These are phyloP conservation scores for Trachelus troglodyta DNA, from an alignment of 2,888 invertebrate genomes.

Conservation along the genomic window DNA sequence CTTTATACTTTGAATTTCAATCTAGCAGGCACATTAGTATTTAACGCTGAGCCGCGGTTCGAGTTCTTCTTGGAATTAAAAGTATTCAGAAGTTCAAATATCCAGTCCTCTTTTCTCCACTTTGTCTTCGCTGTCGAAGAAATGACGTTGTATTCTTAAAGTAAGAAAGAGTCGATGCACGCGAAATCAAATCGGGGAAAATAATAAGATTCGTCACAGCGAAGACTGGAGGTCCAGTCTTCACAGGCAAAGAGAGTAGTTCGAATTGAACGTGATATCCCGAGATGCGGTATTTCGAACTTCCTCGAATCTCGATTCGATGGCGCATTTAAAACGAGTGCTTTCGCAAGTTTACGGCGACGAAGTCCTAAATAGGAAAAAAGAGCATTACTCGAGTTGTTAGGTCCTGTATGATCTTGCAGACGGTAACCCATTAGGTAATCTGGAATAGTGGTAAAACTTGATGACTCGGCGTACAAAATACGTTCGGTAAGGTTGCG, in stretches of 20 bases:
- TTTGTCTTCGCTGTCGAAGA: no score
- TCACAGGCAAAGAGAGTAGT: not conserved
- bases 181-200: no score
- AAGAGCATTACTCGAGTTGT: not conserved
- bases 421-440: not conserved
- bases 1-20: no score
- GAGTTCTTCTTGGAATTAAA: no score
- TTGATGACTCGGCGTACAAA: not conserved
- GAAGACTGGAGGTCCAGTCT: no score
- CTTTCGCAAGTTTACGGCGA: not conserved
- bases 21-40: no score
- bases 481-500: constrained; percentile 21
- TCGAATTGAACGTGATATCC: not conserved
- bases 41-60: no score
- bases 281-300: not conserved
- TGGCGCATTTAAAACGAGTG: not conserved
- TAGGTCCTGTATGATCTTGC: not conserved
- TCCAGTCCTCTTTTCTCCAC: no score
- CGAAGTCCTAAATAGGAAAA: not conserved
- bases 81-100: no score
- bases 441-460: not conserved
- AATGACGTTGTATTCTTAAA: no score
- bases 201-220: no score
- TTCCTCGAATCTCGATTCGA: not conserved
- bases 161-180: no score